phyloP scores from a whole-genome alignment of 2,797 vertebrate species.

The Alfaro cultratus region DNA sequence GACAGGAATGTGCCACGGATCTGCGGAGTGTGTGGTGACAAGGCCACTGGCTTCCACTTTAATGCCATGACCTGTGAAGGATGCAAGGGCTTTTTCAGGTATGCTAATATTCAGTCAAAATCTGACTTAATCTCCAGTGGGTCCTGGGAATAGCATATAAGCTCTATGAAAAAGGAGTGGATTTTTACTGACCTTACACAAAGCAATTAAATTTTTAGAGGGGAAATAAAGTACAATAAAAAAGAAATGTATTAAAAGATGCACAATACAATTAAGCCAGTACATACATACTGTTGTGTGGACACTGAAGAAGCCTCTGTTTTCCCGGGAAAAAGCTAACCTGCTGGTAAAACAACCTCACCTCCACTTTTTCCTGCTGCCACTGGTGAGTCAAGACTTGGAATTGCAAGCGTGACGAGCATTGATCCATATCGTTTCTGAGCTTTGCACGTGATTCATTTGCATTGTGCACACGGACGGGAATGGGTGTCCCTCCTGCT shows the following conservation, averaged over 20 bases:
- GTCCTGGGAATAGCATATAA: not conserved
- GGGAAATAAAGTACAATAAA: not conserved
- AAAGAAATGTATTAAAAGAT: not conserved
- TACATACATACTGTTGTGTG: not conserved
- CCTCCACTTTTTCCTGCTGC: not conserved
- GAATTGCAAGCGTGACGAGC: too few relatives aligned
- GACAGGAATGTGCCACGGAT: conserved; percentile 91
- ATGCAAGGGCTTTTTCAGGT: conserved; percentile 99
- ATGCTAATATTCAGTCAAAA: conserved; percentile 16
- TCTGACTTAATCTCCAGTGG: not conserved
- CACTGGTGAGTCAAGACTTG: too few relatives aligned
- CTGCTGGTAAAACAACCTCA: not conserved
- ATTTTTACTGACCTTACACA: not conserved
- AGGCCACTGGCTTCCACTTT: conserved; percentile 97
- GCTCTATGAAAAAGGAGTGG: not conserved
- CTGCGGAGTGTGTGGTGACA: conserved; percentile 96
- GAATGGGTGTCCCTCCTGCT: too few relatives aligned
- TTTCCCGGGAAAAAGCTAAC: not conserved
- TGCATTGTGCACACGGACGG: too few relatives aligned
- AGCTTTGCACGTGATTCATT: too few relatives aligned
- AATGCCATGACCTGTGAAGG: conserved; percentile 99
- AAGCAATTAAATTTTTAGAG: not conserved
- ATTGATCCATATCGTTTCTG: too few relatives aligned
- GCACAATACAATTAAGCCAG: not conserved
- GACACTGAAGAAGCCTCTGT: not conserved